These are phyloP conservation scores for Epistrophella euchroma DNA, from an alignment of 2,888 invertebrate species.

Conservation along the genomic window DNA sequence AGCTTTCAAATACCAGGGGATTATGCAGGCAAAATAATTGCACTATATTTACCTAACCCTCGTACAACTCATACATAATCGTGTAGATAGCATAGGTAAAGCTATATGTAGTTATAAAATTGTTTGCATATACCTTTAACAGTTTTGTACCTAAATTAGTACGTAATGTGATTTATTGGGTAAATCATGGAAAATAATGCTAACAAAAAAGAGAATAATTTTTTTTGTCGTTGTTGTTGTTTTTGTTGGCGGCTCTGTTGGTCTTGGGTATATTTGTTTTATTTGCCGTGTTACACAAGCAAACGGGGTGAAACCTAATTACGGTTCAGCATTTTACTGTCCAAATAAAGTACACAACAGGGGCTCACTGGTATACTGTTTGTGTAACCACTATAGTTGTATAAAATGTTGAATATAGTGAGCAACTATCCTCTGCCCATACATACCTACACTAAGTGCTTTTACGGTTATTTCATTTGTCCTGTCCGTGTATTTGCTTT, in stretches of 20 bases:
- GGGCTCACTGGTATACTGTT: slow-evolving; percentile 5
- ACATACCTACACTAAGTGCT: slow-evolving; percentile 28
- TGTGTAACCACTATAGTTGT: not conserved
- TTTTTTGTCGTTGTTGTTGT: slow-evolving; percentile 24
- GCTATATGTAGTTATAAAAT: not conserved
- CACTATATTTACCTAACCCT: not conserved
- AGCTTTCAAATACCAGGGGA: not conserved
- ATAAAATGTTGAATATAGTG: not conserved
- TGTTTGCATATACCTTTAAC: slow-evolving; percentile 18
- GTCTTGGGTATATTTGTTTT: slow-evolving; percentile 32
- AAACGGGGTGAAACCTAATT: slow-evolving; percentile 65
- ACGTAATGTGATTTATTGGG: slow-evolving; percentile 50
- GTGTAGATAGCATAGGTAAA: not conserved
- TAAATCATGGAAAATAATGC: slow-evolving; percentile 38
- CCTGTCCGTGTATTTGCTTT: slow-evolving; percentile 41
- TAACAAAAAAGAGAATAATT: slow-evolving; percentile 18
- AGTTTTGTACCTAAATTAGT: slow-evolving; percentile 46
- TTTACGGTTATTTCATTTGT: slow-evolving; percentile 58
- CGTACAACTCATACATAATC: not conserved
- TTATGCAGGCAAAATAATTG: slow-evolving; percentile 10
- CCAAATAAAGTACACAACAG: slow-evolving; percentile 56
- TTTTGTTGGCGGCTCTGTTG: slow-evolving; percentile 11
- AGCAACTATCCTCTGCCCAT: slow-evolving; percentile 1
- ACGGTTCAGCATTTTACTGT: slow-evolving; percentile 63
- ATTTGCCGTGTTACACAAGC: slow-evolving; percentile 32